Percentiles rank a stretch among this genome's conserved stretches.
These are phyloP conservation scores for Parazoanthus atlanticus DNA, from an alignment of 92 coral and sea anemone genomes.

Conservation along the genomic window DNA sequence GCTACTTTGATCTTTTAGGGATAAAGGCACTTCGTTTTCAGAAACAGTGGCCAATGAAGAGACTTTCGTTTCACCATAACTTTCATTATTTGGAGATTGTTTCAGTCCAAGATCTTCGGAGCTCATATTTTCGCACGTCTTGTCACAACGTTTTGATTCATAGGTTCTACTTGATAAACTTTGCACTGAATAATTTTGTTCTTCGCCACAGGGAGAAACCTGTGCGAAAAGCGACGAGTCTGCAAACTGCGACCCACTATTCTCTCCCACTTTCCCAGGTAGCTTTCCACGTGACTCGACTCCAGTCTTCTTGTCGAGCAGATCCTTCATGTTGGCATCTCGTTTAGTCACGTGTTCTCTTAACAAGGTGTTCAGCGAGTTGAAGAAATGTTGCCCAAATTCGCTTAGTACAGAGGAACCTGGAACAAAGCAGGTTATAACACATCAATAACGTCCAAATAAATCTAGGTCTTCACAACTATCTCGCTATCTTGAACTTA, in stretches of 20 bases:
- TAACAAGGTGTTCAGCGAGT: conserved; percentile 17
- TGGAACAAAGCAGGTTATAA: background rate
- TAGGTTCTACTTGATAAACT: background rate
- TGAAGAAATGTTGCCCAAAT: conserved; percentile 39
- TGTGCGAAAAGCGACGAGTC: background rate
- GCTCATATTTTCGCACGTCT: background rate
- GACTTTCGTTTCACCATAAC: background rate
- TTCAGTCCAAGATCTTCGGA: background rate
- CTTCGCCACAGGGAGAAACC: background rate
- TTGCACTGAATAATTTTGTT: background rate
- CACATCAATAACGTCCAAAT: too few species aligned
- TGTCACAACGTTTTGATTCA: background rate
- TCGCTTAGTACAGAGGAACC: conserved; percentile 29
- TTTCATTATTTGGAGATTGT: background rate
- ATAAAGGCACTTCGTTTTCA: background rate
- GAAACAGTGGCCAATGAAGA: background rate
- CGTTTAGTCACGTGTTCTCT: conserved; percentile 38
- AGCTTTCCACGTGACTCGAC: background rate
- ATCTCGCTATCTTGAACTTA: too few species aligned
- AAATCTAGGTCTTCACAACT: too few species aligned
- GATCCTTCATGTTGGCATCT: conserved; percentile 36
- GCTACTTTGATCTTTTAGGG: background rate
- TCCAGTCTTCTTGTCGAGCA: conserved; percentile 26
- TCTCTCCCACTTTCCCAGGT: background rate
- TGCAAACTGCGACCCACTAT: background rate